phyloP scores from a whole-genome alignment of 37 sponge, comb jelly and placozoan species.

The Petrosia ficiformis region DNA sequence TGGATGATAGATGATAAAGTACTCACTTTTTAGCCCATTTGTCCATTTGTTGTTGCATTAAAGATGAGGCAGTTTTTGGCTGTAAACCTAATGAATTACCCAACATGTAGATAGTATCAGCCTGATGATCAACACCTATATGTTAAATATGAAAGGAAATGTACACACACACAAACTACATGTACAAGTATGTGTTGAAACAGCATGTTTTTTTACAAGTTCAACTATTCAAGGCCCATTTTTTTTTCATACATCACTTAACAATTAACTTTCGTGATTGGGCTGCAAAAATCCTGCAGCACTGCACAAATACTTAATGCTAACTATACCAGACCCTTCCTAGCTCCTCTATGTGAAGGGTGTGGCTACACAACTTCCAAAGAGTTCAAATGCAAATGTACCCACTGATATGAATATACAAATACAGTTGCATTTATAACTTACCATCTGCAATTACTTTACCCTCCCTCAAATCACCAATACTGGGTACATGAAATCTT shows the following conservation, averaged over 20 bases:
- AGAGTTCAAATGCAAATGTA: background rate
- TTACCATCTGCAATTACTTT: slow-evolving; percentile 19
- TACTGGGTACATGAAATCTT: slow-evolving; percentile 47
- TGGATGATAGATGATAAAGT: too few species aligned
- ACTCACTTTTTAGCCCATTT: slow-evolving; percentile 61
- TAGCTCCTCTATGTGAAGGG: too few species aligned
- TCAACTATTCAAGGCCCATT: too few species aligned
- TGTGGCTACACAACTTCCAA: background rate
- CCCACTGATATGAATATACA: background rate
- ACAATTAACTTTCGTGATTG: too few species aligned
- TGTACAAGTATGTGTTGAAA: background rate
- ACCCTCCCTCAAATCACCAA: slow-evolving; percentile 30
- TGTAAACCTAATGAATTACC: slow-evolving; percentile 93
- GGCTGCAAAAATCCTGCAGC: too few species aligned
- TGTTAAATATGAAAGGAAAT: background rate
- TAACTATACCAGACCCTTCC: too few species aligned
- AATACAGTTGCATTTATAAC: background rate
- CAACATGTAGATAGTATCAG: slow-evolving; percentile 68
- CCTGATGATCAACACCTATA: slow-evolving; percentile 38
- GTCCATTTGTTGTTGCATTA: slow-evolving; percentile 49
- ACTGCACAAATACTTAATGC: too few species aligned
- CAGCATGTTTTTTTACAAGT: background rate
- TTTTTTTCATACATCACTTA: too few species aligned
- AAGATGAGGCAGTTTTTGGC: slow-evolving; percentile 48
- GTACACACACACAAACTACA: too few species aligned